Base-by-base conservation (phyloP, 2,888 invertebrate species). In the Panzeria rudis region DNA sequence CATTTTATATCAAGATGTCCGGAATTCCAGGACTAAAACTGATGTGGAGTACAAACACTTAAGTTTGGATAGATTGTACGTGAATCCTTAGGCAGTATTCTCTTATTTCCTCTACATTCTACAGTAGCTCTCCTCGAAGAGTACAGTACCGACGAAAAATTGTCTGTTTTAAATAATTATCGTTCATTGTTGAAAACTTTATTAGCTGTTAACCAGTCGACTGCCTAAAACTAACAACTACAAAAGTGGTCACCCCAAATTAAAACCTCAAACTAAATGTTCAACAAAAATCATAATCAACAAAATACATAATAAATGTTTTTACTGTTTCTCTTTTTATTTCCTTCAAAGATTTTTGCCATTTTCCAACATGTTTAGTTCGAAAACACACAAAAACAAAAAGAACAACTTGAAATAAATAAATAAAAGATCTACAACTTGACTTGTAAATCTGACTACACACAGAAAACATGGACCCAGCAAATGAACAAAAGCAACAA, bases 391-490 rank as follows among this genome's bases (percentile, higher is more conserved):
- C 35, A 59, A 17, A 56, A 56, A 66, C 54, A 32, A 59, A 66
- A 73, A 32, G 29, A 73, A 73, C 47, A 73, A 35, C 61, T 15
- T 59, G 17, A 61, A 73, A 59, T 59, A 61, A 73, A 73, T 73
- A 50, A 73, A 68, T 68, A 68, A 68, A 50, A 41, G 35, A 73
- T 64, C 47, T 41, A 29, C 47, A 77, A 77, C 61, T 77, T 66
- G 38, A 61, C 59, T 77, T 69, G 68, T 69, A 69, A 69, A 77
- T 77, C 77, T 59, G 56, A 68, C 59, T 77, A 61, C 77, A 77
- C 29, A 59, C 38, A 50, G 38, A 50, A 23, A 68, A 61, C 61
- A 66, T 25, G 20, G 25, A 25, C 35, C 32, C 15, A 32, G n/a
- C 9, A 32, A 72, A 25, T 17, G 38, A 54, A 59, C 56, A 29